phyloP scores from a whole-genome alignment of 1,140 invertebrate species.

The Pseudomyrmex dendroicus region DNA sequence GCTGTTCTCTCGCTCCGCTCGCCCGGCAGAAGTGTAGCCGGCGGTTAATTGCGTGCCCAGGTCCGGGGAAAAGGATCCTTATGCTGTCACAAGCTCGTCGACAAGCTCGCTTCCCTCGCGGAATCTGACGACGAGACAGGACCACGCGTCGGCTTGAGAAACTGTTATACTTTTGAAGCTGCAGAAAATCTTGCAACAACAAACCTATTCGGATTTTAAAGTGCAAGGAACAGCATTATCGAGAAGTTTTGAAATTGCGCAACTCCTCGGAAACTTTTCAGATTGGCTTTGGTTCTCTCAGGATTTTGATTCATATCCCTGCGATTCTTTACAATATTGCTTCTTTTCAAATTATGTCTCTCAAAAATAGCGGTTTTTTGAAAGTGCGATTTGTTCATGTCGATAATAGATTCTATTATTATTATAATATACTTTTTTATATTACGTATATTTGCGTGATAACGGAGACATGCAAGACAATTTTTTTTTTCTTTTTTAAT shows the following conservation, averaged over 20 bases:
- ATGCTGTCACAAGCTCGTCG: slow-evolving; percentile 74
- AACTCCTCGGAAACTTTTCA: background rate
- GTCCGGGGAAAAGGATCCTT: slow-evolving; percentile 79
- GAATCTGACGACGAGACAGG: background rate
- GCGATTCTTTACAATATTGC: background rate
- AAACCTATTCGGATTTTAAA: background rate
- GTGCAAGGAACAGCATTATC: background rate
- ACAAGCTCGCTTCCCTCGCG: slow-evolving; percentile 12
- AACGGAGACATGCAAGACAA: background rate
- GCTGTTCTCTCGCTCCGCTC: slow-evolving; percentile 64
- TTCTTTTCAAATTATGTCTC: background rate
- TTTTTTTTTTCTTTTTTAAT: background rate
- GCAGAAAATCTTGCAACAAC: background rate
- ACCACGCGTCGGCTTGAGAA: slow-evolving; percentile 13
- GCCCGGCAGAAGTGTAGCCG: slow-evolving; percentile 78
- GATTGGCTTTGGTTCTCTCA: background rate
- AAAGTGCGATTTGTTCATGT: no score
- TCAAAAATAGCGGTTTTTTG: no score
- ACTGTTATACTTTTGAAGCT: slow-evolving; percentile 11
- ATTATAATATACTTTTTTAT: background rate
- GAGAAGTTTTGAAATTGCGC: background rate
- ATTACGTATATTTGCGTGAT: background rate
- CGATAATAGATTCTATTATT: background rate
- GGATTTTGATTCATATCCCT: background rate
- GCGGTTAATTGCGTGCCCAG: slow-evolving; percentile 84